Base-by-base conservation (phyloP, 2,113 vertebrate species). In the Pseudorasbora parva region DNA sequence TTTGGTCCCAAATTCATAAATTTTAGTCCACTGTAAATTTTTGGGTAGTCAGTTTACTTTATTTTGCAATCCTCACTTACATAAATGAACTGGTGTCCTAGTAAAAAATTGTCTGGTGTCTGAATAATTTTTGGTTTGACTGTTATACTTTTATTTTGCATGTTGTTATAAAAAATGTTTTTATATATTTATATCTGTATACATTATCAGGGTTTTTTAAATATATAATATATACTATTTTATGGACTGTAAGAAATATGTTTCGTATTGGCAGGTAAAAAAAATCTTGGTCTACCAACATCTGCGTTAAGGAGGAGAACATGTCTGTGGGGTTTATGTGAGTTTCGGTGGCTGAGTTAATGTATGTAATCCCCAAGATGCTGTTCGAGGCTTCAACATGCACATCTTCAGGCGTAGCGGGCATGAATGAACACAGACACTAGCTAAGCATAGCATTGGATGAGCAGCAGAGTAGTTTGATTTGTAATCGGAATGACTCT, bases 401-500 rank as follows among this genome's bases (percentile, higher is more conserved):
- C 19, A 23, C 59, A 75, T 75, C 19, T 49, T 37, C 19, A 78
- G 59, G 6, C 9, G 3, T n/a, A 14, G 21, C 77, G 57, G 69
- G 43, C 21, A 60, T 49, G 60, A 57, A 33, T 64, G 71, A 72
- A 74, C 43, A 49, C 68, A 64, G 21, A 45, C n/a, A 60, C 45
- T 21, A 23, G 74, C 64, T 83, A 83, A 57, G 66, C 69, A 56
- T 84, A 45, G 76, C 23, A 84, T 19, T 59, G 56, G 66, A 84
- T 84, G 54, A 66, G 60, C 62, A 57, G 69, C 71, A 45, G 78
- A 11, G 45, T 45, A 43, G 82, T 62, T 66, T 12, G 37, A 62
- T 73, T 68, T 51, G 66, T 25, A 57, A 82, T 74, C 17, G 33
- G 5, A 74, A 62, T 2, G 5, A 5, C 41, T 84, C 66, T 68